phyloP scores from a whole-genome alignment of 2,797 vertebrate species.

The Tiaroga cobitis region DNA sequence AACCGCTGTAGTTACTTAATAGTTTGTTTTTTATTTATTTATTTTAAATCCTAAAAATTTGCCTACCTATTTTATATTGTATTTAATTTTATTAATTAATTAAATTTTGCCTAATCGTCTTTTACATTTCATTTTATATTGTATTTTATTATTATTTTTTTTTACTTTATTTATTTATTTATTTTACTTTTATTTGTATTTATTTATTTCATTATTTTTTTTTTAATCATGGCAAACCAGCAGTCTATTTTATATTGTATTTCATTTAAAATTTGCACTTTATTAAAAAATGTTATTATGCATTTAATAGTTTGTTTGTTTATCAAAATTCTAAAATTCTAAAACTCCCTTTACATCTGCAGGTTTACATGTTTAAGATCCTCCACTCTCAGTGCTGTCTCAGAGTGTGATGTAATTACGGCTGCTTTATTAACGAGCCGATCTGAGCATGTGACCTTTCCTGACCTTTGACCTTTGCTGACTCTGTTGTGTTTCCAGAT shows the following conservation, averaged over 20 bases:
- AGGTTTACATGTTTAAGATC: not conserved
- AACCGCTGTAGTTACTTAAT: too few relatives aligned
- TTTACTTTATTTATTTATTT: too few relatives aligned
- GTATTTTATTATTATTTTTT: too few relatives aligned
- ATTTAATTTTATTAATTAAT: too few relatives aligned
- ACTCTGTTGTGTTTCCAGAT: constrained; percentile 77
- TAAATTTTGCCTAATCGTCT: too few relatives aligned
- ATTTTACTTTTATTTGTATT: too few relatives aligned
- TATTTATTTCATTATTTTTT: too few relatives aligned
- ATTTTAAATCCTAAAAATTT: too few relatives aligned
- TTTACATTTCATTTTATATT: too few relatives aligned
- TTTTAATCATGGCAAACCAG: not conserved
- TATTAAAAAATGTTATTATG: not conserved
- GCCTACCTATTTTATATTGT: too few relatives aligned
- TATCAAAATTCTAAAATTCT: not conserved
- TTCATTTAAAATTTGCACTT: not conserved
- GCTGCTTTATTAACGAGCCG: not conserved
- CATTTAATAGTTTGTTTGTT: not conserved
- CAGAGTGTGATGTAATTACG: constrained; percentile 23
- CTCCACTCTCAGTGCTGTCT: too few relatives aligned
- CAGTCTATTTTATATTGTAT: not conserved
- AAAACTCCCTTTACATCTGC: not conserved
- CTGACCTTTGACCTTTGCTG: not conserved
- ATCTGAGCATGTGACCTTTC: not conserved
- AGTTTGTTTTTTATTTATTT: too few relatives aligned